Conservation (phyloP, 2,797 vertebrate species). For the Argentina silus region DNA sequence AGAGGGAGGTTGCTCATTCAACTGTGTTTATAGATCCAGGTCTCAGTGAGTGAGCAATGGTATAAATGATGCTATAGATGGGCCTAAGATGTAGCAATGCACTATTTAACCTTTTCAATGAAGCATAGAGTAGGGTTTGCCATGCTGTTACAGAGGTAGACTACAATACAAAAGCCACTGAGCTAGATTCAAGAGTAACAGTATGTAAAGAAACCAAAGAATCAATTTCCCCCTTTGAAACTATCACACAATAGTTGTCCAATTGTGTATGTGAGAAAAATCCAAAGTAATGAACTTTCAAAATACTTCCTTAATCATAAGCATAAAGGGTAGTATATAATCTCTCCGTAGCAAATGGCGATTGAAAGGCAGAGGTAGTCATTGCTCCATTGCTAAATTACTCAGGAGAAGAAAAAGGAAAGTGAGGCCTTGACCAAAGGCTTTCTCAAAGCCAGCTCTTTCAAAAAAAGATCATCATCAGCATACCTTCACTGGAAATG, state of each 20-base stretch:
- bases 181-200: constrained; percentile 6
- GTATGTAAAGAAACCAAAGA: constrained; percentile 31
- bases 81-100: neutral
- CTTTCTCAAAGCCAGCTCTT: too few relatives aligned
- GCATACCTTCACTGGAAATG: too few relatives aligned
- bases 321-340: constrained; percentile 42
- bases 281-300: constrained; percentile 44
- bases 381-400: constrained; percentile 29
- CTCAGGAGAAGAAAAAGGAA: constrained; percentile 31
- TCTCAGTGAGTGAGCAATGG: neutral
- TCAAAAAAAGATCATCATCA: too few relatives aligned
- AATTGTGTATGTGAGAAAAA: constrained; percentile 38
- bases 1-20: neutral
- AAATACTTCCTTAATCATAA: constrained; percentile 54
- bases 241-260: constrained; percentile 40
- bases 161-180: neutral
- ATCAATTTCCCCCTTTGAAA: constrained; percentile 34
- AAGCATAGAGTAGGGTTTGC: neutral
- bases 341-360: constrained; percentile 40
- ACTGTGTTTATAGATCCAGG: neutral
- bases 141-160: neutral
- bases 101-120: neutral
- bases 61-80: neutral
- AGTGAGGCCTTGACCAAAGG: neutral
- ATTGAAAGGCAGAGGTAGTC: constrained; percentile 36